Evolutionary conservation across 1,140 invertebrate species (phyloP), one percentile per base, ranked within the genome.

Genomic region (Drosophila repletoides): DNA sequence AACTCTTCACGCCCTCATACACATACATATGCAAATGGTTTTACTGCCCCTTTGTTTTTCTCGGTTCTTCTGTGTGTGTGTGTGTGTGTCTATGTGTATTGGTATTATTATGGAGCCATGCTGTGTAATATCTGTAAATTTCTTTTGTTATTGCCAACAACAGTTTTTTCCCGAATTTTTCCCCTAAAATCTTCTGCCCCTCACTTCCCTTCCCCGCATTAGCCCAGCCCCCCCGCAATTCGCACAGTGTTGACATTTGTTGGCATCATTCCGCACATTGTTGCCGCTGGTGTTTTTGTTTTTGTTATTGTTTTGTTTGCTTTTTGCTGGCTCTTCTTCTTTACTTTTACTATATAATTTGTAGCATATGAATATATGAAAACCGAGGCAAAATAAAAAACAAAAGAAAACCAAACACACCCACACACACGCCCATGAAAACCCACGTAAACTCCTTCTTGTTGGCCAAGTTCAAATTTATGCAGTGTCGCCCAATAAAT

Each of bases 71-170:
- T 31, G 12, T 72, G 65, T 51, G 48, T 40, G 59, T n/a, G 29
- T 69, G 48, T 67, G 51, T 53, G 26, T 38, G 21, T 14, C 19
- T 14, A 31, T 40, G 48, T 38, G 80, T 84, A 84, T 86, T 79
- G 80, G 80, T 86, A 72, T 80, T 84, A 86, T 80, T 84, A 81
- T 86, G 80, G 80, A 86, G 72, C 80, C 80, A 87, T 86, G 80
- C 80, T 86, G 80, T 86, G 80, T 86, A 86, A 86, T 86, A 86
- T 86, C 80, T 86, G 80, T 86, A 86, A 86, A 86, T 86, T 86
- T 86, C 80, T 86, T 86, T 86, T 87, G 80, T 86, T 86, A 80
- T 86, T 76, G 76, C 81, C 80, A 87, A 86, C 80, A 86, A 87
- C 81, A 76, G 76, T 86, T 86, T 75, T n/a, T 79, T 51, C 21